These are phyloP conservation scores for Iselma pallidipennis DNA, from an alignment of 2,888 invertebrate species.

Conservation along the genomic window DNA sequence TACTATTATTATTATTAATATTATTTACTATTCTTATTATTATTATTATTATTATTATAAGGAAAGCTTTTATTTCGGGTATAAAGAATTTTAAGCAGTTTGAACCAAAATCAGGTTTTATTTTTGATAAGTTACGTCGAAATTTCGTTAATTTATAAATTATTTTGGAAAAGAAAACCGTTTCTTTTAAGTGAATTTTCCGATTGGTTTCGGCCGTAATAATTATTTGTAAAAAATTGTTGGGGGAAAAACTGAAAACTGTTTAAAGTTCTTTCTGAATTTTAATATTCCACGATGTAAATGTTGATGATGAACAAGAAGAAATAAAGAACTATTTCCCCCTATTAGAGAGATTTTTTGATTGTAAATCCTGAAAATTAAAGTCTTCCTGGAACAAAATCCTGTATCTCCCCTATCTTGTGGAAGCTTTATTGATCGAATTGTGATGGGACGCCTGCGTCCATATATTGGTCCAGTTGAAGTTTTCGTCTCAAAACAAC, in stretches of 20 bases:
- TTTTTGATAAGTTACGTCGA: conserved; percentile 18
- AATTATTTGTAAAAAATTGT: background rate
- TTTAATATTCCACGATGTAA: conserved; percentile 26
- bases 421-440: conserved; percentile 38
- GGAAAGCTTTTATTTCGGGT: background rate
- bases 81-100: conserved; percentile 44
- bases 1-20: background rate
- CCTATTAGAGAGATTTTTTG: no score
- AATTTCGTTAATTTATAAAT: conserved; percentile 11
- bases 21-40: background rate
- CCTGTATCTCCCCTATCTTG: background rate
- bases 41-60: background rate
- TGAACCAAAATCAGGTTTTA: conserved; percentile 18
- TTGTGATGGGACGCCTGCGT: conserved; percentile 32
- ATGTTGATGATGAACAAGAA: conserved; percentile 11
- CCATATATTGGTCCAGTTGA: conserved; percentile 24
- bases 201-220: background rate
- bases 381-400: background rate
- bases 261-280: conserved; percentile 36
- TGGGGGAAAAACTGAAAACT: conserved; percentile 25
- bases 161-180: conserved; percentile 10
- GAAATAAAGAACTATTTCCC: conserved; percentile 29
- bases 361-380: no score
- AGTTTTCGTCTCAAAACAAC: background rate
- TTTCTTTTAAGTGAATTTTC: background rate